Base-by-base conservation (phyloP, 2,797 vertebrate species). In the Pygocentrus nattereri region DNA sequence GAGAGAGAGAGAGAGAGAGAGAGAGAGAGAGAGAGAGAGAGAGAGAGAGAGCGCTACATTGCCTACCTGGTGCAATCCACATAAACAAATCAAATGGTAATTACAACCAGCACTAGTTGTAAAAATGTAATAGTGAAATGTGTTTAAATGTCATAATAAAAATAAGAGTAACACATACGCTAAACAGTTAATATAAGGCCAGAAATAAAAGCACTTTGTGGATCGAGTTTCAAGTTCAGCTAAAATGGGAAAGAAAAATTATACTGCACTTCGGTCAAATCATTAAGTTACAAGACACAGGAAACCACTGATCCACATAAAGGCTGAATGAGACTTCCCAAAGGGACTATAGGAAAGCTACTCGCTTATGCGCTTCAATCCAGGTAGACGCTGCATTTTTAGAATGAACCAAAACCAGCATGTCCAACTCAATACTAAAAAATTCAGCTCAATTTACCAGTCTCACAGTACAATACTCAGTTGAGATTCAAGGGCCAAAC, bases 51-150 rank as follows among this genome's bases (percentile, higher is more conserved):
- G 10, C 81, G 73, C 73, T 79, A 84, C 76, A 52, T 83, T 83
- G 38, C 34, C 78, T 73, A 83, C 77, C 80, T 84, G 78, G 70
- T 73, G 71, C 79, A 76, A 34, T 74, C 74, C 71, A 82, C 56
- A 81, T 70, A 71, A 67, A 80, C 72, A 67, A n/a, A 58, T 73
- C 61, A 67, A 5, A 69, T 73, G 74, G 77, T 62, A 56, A 78
- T 65, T 71, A 81, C 30, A 83, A 83, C 74, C 44, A 69, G 74
- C 30, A 47, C 49, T 56, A 61, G 78, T 80, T 80, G 76, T 74
- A 82, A 76, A 68, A 79, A 74, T n/a, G n/a, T n/a, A 65, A 86
- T 76, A 84, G 59, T 56, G 71, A 85, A 82, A 64, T 81, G 76
- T 69, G 71, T 69, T 84, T 81, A 83, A 76, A 81, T 54, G 80